Evolutionary conservation across 2,113 vertebrate species (phyloP).

Genomic region (Serinus canaria): DNA sequence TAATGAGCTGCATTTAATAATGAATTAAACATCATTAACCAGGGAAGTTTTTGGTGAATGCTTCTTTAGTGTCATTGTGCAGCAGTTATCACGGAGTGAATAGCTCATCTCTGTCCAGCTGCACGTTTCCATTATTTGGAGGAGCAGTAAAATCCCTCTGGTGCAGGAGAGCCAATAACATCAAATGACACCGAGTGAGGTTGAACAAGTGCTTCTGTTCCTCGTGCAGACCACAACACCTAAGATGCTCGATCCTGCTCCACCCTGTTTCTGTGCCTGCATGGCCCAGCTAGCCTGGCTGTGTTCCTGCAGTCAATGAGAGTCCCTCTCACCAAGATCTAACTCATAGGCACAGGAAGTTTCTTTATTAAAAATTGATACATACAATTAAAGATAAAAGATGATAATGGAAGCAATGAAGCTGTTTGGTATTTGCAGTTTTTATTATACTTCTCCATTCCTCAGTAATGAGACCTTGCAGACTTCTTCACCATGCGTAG

Average conservation of each 20-base stretch:
- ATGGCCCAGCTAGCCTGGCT: neutral
- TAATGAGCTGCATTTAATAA: slow-evolving; percentile 67
- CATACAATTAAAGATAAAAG: slow-evolving; percentile 18
- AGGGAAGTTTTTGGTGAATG: slow-evolving; percentile 37
- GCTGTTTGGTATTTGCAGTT: slow-evolving; percentile 13
- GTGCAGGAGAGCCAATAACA: neutral
- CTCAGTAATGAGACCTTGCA: neutral
- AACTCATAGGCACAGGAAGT: neutral
- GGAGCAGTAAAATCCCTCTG: slow-evolving; percentile 1
- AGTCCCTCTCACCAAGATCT: neutral
- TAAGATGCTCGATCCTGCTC: neutral
- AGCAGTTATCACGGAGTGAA: slow-evolving; percentile 43
- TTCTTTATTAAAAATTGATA: slow-evolving; percentile 45
- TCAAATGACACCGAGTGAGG: neutral
- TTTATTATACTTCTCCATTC: neutral
- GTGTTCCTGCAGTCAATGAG: neutral
- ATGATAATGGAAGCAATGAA: slow-evolving; percentile 20
- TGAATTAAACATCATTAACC: slow-evolving; percentile 59
- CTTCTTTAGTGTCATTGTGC: slow-evolving; percentile 46
- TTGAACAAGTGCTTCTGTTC: slow-evolving; percentile 25
- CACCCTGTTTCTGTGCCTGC: neutral
- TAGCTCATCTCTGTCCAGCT: slow-evolving; percentile 30
- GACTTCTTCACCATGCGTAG: neutral
- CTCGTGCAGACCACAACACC: neutral
- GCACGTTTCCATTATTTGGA: slow-evolving; percentile 24